Conservation (phyloP, 2,797 vertebrate species). For the Arrhamphus sclerolepis region DNA sequence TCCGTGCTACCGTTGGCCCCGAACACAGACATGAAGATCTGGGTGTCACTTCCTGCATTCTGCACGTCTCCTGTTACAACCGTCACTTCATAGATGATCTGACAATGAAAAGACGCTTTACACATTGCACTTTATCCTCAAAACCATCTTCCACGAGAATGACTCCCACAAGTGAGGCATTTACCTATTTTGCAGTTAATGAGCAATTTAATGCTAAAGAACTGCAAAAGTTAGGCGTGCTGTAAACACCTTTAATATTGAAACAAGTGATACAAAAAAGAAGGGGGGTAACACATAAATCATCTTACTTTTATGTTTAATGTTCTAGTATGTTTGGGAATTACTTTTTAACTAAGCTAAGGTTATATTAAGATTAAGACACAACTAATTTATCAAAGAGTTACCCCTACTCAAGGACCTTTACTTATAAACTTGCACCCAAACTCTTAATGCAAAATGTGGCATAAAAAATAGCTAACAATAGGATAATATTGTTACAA, state of each 20-base stretch:
- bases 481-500: no score
- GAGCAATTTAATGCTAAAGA: background rate
- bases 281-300: no score
- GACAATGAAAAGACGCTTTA: background rate
- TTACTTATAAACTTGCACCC: no score
- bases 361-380: no score
- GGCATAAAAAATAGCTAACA: no score
- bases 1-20: slow-evolving; percentile 91
- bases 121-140: background rate
- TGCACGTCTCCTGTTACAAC: slow-evolving; percentile 91
- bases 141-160: background rate
- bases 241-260: background rate
- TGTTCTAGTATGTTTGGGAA: no score
- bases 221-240: background rate
- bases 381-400: no score
- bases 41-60: slow-evolving; percentile 87
- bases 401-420: no score
- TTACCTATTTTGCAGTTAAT: background rate
- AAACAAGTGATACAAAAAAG: background rate
- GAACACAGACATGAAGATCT: slow-evolving; percentile 91
- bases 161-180: background rate
- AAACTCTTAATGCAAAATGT: no score
- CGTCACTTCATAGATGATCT: slow-evolving; percentile 92
- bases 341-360: no score
- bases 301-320: no score